These are phyloP conservation scores for Anarsia innoxiella DNA, from an alignment of 2,888 invertebrate species.

Conservation along the genomic window DNA sequence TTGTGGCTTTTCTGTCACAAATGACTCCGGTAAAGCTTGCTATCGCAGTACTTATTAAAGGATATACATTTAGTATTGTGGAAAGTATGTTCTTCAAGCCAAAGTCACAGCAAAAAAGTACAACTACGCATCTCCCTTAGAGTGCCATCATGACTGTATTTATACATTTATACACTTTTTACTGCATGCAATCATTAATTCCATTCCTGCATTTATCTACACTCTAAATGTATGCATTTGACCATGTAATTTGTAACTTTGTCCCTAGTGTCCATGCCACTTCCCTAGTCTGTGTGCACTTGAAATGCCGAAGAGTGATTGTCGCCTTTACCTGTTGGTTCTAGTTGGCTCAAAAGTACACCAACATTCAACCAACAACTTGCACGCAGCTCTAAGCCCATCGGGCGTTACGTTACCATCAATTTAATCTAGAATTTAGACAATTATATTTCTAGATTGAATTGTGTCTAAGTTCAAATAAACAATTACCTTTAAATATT, in stretches of 20 bases:
- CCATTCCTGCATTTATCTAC: constrained; percentile 21
- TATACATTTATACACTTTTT: constrained; percentile 10
- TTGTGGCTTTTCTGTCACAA: too few species aligned
- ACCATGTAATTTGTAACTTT: too few species aligned
- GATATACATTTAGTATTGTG: too few species aligned
- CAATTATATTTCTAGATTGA: constrained; percentile 33
- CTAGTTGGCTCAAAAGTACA: constrained; percentile 28
- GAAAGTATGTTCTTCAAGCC: too few species aligned
- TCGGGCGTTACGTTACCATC: constrained; percentile 26
- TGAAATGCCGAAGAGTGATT: constrained; percentile 71
- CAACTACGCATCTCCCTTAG: too few species aligned
- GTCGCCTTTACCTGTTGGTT: constrained; percentile 41
- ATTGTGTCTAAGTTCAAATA: constrained; percentile 34
- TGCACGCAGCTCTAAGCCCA: constrained; percentile 33
- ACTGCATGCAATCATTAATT: constrained; percentile 20
- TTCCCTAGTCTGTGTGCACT: constrained; percentile 63
- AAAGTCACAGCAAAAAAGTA: too few species aligned
- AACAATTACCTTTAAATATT: constrained; percentile 20
- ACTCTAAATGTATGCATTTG: constrained; percentile 10
- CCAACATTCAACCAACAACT: constrained; percentile 16
- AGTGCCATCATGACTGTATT: constrained; percentile 20
- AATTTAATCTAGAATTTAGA: constrained; percentile 30
- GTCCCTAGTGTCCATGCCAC: constrained; percentile 60
- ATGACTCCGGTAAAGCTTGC: too few species aligned
- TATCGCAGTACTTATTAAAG: too few species aligned